Base-by-base conservation (phyloP, 2,113 vertebrate genomes). In the Galeopterus variegatus region DNA sequence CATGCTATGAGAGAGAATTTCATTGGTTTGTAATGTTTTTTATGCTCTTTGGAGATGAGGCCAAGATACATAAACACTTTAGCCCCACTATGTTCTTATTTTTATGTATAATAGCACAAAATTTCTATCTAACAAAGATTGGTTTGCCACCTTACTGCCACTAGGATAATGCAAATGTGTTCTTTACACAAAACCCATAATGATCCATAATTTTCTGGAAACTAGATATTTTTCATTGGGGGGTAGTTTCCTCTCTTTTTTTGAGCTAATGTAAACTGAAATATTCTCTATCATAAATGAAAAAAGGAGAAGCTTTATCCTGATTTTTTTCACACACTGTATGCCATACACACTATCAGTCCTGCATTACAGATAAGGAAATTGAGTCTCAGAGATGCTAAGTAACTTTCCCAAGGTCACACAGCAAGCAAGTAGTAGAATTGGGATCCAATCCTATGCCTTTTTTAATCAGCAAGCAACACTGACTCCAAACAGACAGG, bases 1-100 rank as follows among this genome's bases (percentile, higher is more conserved):
- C 70, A 24, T 56, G 62, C 79, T 89, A 95, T 26, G 33, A 93
- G 82, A 70, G 50, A 90, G 81, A 73, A 76, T 88, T 95, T 95
- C 88, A 86, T 33, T 48, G 2, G 83, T 94, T 86, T 94, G 15
- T 10, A 56, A 95, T 84, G 72, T 90, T 93, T 86, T 65, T 36
- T 77, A 94, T 82, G 60, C 62, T 85, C 48, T 56, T 81, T 90
- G 56, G 75, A 88, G 36, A 89, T 62, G 70, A 62, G 52, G 28
- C 54, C 67, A 65, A 88, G 41, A 80, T 13, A 58, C n/a, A 69
- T 88, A 87, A 92, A 94, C 19, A 50, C 81, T 50, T 85, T 83
- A 62, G 28, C 52, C 77, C 70, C 31, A 18, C 28, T 28, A 4
- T 31, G 5, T 80, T 87, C 69, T 92, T 76, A 85, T 52, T 95